A percentile compares a stretch with the other conserved stretches of the same genome.
Conservation (phyloP, 1,140 invertebrate species). For the Chironomus tepperi region DNA sequence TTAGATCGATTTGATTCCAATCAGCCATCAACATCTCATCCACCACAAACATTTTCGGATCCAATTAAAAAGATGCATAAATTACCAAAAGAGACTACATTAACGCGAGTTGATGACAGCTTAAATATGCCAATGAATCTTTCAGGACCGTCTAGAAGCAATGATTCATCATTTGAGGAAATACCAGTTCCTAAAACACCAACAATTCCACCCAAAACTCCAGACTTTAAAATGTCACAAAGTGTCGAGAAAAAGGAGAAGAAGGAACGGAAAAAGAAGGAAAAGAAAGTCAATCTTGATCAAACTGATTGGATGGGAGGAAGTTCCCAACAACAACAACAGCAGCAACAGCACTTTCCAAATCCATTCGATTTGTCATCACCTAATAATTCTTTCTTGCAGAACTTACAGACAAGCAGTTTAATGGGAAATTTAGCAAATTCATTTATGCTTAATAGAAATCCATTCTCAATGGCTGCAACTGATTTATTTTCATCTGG, state of each 20-base stretch:
- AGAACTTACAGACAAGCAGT: not conserved
- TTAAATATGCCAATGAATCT: slow-evolving; percentile 33
- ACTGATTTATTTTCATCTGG: slow-evolving; percentile 44
- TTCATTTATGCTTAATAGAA: not conserved
- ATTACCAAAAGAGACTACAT: slow-evolving; percentile 34
- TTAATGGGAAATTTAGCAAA: not conserved
- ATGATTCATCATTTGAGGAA: slow-evolving; percentile 42
- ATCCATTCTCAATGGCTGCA: not conserved
- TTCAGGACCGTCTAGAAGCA: slow-evolving; percentile 30
- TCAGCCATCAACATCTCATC: not conserved
- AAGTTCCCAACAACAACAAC: too few species aligned
- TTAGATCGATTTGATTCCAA: not conserved
- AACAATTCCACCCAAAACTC: slow-evolving; percentile 46
- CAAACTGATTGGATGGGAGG: slow-evolving; percentile 23
- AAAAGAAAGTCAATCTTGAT: slow-evolving; percentile 43
- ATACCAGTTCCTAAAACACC: slow-evolving; percentile 48
- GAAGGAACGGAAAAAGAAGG: slow-evolving; percentile 54
- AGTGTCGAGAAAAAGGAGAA: slow-evolving; percentile 54
- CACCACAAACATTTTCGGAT: not conserved
- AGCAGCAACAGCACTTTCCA: not conserved
- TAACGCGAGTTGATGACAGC: slow-evolving; percentile 40
- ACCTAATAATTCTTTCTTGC: not conserved
- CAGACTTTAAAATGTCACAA: slow-evolving; percentile 42
- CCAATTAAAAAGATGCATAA: slow-evolving; percentile 15
- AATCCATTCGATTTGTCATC: not conserved